Conservation (phyloP, 1,140 invertebrate genomes). For the Brachionus sp. region DNA sequence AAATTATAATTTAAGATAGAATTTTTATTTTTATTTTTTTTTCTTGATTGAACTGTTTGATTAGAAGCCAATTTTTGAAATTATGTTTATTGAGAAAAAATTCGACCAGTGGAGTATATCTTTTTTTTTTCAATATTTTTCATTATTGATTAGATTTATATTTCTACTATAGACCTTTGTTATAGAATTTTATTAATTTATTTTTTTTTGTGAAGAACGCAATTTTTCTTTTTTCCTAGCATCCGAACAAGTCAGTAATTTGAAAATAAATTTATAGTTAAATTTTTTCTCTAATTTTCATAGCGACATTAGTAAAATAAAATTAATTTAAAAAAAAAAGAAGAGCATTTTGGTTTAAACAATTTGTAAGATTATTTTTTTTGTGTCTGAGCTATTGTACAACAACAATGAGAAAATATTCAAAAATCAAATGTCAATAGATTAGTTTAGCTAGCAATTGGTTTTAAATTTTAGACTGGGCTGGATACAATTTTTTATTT, state of each 20-base stretch:
- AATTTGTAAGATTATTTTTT: too few species aligned
- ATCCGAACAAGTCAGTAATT: too few species aligned
- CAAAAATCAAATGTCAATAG: not conserved
- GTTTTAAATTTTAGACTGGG: not conserved
- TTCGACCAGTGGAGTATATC: not conserved
- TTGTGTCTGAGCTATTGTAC: not conserved
- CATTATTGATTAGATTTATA: not conserved
- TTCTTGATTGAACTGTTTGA: not conserved
- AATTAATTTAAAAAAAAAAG: too few species aligned
- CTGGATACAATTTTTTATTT: not conserved
- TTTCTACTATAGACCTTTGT: not conserved
- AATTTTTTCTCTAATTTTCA: too few species aligned
- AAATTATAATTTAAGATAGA: conserved; percentile 1
- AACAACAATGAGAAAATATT: not conserved
- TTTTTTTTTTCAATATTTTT: not conserved
- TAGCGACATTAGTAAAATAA: too few species aligned
- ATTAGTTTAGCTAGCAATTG: not conserved
- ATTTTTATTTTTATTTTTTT: not conserved
- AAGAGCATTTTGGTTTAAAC: too few species aligned
- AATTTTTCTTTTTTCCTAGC: not conserved
- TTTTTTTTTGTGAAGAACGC: not conserved
- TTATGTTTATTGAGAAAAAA: not conserved
- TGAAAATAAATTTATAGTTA: too few species aligned
- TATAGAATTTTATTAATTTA: not conserved
- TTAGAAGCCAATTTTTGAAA: not conserved